Conservation (phyloP, 2,888 invertebrate genomes). For the Lasioglossum calceatum region DNA sequence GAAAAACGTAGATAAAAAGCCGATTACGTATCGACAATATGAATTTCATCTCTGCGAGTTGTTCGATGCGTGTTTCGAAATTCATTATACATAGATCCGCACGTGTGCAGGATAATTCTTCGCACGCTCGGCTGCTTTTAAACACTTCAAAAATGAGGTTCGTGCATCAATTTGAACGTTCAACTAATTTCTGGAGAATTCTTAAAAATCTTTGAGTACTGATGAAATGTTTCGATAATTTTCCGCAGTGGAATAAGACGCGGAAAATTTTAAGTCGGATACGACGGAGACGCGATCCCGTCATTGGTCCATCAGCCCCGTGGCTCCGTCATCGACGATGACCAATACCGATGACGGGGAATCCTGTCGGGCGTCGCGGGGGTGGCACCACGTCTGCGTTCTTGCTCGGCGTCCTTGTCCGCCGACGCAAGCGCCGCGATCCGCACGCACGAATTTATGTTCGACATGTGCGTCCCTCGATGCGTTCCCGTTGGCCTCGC, state of each 20-base stretch:
- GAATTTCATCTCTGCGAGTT: not conserved
- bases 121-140: not conserved
- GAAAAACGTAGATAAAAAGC: not conserved
- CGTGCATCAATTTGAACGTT: no score
- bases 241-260: not conserved
- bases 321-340: constrained; percentile 53
- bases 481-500: constrained; percentile 69
- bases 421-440: constrained; percentile 68
- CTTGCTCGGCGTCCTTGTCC: constrained; percentile 69
- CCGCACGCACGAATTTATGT: constrained; percentile 74
- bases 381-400: constrained; percentile 72
- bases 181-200: no score
- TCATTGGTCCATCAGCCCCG: constrained; percentile 16
- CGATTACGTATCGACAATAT: not conserved
- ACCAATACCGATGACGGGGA: constrained; percentile 60
- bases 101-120: not conserved
- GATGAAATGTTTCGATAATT: not conserved
- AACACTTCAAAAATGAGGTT: not conserved
- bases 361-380: constrained; percentile 53
- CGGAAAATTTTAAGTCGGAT: not conserved
- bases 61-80: not conserved
- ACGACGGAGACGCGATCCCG: not conserved
- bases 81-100: not conserved
- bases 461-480: constrained; percentile 73
- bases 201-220: no score